Conservation (phyloP, 2,888 invertebrate species). For the Argyresthia albistria region DNA sequence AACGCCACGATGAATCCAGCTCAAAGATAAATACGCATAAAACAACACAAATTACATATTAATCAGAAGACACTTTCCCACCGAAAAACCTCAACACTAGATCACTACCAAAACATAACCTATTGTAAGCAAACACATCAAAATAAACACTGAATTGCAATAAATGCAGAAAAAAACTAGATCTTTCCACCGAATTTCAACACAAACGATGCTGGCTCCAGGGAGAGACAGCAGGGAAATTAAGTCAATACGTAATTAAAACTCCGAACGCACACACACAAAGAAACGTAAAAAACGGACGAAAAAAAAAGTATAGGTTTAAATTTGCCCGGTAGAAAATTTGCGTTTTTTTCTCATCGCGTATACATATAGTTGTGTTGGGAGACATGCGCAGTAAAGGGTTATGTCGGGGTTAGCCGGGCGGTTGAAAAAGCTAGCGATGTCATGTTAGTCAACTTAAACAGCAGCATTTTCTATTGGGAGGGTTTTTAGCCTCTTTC, state of each 20-base stretch:
- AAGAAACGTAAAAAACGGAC: conserved; percentile 68
- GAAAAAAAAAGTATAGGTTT: conserved; percentile 72
- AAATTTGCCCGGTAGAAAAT: conserved; percentile 72
- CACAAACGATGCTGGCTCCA: conserved; percentile 21
- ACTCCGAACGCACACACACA: conserved; percentile 64
- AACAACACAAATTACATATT: too few relatives aligned
- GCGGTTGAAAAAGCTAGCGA: conserved; percentile 12
- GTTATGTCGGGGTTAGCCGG: conserved; percentile 35
- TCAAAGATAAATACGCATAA: too few relatives aligned
- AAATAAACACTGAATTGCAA: conserved; percentile 16
- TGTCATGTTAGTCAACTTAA: too few relatives aligned
- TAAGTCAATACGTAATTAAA: conserved; percentile 74
- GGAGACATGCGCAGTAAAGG: conserved; percentile 67
- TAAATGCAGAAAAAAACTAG: neutral
- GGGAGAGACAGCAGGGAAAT: conserved; percentile 55
- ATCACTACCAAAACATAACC: conserved; percentile 31
- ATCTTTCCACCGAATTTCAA: neutral
- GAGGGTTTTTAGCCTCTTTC: too few relatives aligned
- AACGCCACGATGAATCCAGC: conserved; percentile 8
- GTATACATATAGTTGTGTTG: conserved; percentile 57
- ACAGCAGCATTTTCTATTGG: too few relatives aligned
- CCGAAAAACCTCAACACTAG: conserved; percentile 27
- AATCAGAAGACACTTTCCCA: conserved; percentile 14
- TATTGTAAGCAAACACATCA: conserved; percentile 24
- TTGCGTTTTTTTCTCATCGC: conserved; percentile 66